Conservation (phyloP, 1,140 invertebrate species). For the Saxidomus purpurata region DNA sequence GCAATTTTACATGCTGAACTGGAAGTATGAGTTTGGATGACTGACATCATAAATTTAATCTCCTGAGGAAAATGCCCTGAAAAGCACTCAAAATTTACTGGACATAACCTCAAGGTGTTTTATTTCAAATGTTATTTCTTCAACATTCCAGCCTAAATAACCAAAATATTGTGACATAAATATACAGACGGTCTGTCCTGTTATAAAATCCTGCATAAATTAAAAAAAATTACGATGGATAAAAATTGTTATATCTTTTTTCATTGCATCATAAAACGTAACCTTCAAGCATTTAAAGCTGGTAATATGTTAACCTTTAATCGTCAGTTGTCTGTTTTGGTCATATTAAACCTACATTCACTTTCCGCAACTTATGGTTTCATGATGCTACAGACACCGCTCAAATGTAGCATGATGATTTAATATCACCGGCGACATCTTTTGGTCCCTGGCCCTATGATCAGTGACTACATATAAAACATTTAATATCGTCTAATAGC, state of each 20-base stretch:
- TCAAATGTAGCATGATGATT: constrained; percentile 23
- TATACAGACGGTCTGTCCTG: background rate
- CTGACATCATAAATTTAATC: no score
- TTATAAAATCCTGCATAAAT: background rate
- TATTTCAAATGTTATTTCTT: background rate
- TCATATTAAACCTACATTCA: background rate
- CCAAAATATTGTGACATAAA: background rate
- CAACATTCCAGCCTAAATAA: background rate
- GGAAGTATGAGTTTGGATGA: no score
- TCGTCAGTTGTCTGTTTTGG: background rate
- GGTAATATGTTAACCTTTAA: background rate
- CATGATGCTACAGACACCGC: background rate
- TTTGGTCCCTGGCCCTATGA: background rate
- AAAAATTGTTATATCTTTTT: constrained; percentile 1
- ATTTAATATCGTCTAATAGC: constrained; percentile 3
- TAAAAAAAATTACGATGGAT: background rate
- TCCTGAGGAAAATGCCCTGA: no score
- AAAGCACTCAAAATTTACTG: no score
- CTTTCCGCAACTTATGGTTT: background rate
- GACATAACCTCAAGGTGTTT: no score
- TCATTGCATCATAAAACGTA: constrained; percentile 24
- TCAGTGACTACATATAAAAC: background rate
- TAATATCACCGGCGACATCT: background rate
- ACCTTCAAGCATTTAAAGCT: background rate
- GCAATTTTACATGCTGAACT: no score